A percentile compares a stretch with the other conserved stretches of the same genome.
Conservation (phyloP, 2,113 vertebrate genomes). For the Narcine bancroftii region DNA sequence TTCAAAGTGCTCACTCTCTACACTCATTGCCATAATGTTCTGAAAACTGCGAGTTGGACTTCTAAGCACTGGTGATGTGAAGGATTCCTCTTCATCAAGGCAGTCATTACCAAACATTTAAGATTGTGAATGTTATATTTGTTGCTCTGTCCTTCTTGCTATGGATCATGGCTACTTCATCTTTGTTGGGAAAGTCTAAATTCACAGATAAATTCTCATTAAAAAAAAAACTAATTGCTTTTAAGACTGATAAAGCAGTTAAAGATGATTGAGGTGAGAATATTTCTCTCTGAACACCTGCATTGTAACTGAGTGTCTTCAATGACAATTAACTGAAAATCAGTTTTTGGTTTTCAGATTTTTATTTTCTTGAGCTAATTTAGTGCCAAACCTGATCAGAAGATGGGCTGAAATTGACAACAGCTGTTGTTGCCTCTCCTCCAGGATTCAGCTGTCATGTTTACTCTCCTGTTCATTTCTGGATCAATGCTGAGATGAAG, state of each 20-base stretch:
- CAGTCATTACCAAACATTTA: neutral
- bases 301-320: neutral
- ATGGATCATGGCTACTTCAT: too few species aligned
- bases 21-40: neutral
- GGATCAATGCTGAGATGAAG: too few species aligned
- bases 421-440: too few species aligned
- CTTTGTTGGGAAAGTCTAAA: neutral
- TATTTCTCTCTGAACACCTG: neutral
- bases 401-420: too few species aligned
- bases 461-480: too few species aligned
- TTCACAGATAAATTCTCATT: neutral
- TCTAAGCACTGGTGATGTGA: neutral
- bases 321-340: neutral
- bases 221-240: neutral
- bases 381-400: too few species aligned
- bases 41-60: neutral
- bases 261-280: too few species aligned
- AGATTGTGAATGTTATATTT: neutral
- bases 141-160: too few species aligned
- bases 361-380: too few species aligned
- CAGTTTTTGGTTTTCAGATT: too few species aligned
- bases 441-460: too few species aligned
- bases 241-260: too few species aligned
- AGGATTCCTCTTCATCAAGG: neutral
- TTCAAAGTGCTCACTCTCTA: neutral